Conservation (phyloP, 2,797 vertebrate species). For the Enteromius mattozi region DNA sequence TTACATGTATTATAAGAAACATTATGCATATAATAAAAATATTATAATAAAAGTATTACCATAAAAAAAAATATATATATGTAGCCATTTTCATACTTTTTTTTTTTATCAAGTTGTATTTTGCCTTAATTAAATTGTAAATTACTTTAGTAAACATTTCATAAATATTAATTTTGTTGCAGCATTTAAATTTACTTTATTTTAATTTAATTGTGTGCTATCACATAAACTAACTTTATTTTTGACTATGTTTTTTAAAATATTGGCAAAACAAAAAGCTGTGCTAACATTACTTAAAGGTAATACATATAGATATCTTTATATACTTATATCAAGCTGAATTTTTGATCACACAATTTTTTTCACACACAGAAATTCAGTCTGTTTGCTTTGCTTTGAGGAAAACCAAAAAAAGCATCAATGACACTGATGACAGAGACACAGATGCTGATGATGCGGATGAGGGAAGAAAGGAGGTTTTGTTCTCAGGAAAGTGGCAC, state of each 20-base stretch:
- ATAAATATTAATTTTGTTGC: background rate
- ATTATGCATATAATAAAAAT: background rate
- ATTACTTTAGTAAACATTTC: background rate
- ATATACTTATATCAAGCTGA: background rate
- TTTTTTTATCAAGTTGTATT: background rate
- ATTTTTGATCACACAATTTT: background rate
- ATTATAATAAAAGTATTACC: no score
- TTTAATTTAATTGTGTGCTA: background rate
- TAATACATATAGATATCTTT: background rate
- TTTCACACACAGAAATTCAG: background rate
- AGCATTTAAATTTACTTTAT: background rate
- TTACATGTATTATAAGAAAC: background rate
- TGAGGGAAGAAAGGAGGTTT: constrained; percentile 54
- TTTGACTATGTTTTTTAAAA: background rate
- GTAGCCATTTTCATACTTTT: no score
- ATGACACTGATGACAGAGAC: constrained; percentile 54
- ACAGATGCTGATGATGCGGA: constrained; percentile 57
- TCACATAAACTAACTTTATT: background rate
- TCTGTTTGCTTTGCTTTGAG: constrained; percentile 37
- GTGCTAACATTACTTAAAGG: background rate
- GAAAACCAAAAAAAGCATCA: constrained; percentile 37
- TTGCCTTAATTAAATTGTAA: background rate
- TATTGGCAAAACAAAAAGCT: background rate
- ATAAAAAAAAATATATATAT: no score
- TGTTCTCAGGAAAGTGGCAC: constrained; percentile 58